These are phyloP conservation scores for Cepphus grylle DNA, from an alignment of 2,113 vertebrate genomes.

Conservation along the genomic window DNA sequence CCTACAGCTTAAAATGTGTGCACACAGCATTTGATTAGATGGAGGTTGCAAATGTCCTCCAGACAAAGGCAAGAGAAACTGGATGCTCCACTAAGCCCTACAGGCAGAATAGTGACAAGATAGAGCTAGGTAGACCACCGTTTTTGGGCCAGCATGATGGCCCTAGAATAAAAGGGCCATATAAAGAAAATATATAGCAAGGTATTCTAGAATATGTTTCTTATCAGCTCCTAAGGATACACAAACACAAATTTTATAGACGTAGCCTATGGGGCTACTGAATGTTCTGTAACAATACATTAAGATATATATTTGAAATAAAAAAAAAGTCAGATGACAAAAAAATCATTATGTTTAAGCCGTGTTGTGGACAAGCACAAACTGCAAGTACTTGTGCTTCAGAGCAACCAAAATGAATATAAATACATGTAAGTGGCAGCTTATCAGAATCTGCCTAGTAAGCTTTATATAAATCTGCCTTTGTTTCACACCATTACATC, in stretches of 20 bases:
- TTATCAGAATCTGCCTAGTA: not conserved
- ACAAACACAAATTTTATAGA: not conserved
- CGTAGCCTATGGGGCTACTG: not conserved
- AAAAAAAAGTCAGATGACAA: fast-evolving
- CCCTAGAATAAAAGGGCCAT: not conserved
- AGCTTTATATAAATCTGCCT: not conserved
- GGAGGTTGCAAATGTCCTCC: not conserved
- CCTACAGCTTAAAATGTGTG: not conserved
- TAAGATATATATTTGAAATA: not conserved
- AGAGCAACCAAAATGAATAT: not conserved
- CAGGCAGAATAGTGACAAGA: not conserved
- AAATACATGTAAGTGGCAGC: not conserved
- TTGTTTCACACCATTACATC: not conserved
- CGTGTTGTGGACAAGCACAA: not conserved
- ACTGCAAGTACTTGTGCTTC: not conserved
- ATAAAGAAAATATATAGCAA: not conserved
- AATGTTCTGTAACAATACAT: not conserved
- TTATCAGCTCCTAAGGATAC: not conserved
- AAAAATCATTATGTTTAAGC: fast-evolving
- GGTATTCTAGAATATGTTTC: not conserved
- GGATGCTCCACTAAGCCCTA: not conserved
- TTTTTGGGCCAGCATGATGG: fast-evolving
- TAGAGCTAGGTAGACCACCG: fast-evolving
- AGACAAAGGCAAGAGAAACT: not conserved
- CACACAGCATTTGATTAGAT: not conserved